Base-by-base conservation (phyloP, 2,888 invertebrate genomes). In the Augochlorella aurata region DNA sequence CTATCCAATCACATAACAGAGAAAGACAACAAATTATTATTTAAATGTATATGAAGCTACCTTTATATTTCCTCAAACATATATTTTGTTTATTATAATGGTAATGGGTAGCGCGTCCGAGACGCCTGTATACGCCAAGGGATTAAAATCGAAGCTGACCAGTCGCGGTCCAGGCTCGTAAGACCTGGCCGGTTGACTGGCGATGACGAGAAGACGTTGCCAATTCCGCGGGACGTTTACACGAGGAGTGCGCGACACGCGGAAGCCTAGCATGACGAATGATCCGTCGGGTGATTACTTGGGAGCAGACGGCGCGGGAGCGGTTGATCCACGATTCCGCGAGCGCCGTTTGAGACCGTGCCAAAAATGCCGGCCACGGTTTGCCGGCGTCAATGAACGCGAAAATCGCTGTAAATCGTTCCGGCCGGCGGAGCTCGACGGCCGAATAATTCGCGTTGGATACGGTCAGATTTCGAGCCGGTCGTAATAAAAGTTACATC, bases 251-350 rank as follows among this genome's bases (percentile, higher is more conserved):
- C 83, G 81, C 67, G 81, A 86, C 79, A 67, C 12, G 74, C 8
- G 69, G 12, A 67, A 73, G 63, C 47, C 50, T 38, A 47, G 45
- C 72, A 77, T 88, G 89, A 89, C 86, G 87, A 89, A 89, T 89
- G 87, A 89, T 89, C 89, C 82, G 88, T 88, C 88, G 82, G 73
- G 79, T 81, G 82, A 88, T 83, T 88, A 78, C 75, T 76, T 21
- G 21, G 8, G 68, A 66, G 73, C 74, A 79, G 68, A 72, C 77
- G 84, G 65, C 71, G 63, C 74, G 52, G 44, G 38, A 73, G 74
- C 70, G 77, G 81, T 78, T 77, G 85, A 82, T 76, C 69, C 68
- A 29, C 74, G 77, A 67, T 69, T 67, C 77, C n/a, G 63, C 10
- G 61, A 24, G 47, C 21, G 24, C 24, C 78, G 77, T 84, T 88